These are phyloP conservation scores for Dolichotis patagonum DNA, from an alignment of 2,113 vertebrate genomes.

Conservation along the genomic window DNA sequence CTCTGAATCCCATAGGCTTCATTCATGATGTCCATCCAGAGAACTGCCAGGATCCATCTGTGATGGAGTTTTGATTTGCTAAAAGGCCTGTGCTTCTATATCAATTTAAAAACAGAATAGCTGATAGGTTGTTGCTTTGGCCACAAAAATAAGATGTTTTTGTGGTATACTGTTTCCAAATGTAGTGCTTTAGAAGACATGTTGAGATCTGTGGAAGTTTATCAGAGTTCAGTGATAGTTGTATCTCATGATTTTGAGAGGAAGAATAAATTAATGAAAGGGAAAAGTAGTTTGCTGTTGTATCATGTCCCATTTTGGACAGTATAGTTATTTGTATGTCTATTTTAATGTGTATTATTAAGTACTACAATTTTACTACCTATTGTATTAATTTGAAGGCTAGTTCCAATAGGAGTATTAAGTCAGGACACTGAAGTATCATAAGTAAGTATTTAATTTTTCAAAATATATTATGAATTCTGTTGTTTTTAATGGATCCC, in stretches of 20 bases:
- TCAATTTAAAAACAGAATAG: constrained; percentile 51
- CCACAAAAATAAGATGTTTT: constrained; percentile 47
- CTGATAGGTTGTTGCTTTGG: background rate
- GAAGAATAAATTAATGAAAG: background rate
- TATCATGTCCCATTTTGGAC: background rate
- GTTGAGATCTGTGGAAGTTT: constrained; percentile 26
- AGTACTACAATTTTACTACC: background rate
- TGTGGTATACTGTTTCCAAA: background rate
- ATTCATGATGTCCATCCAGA: background rate
- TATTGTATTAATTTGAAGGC: constrained; percentile 27
- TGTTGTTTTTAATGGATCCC: background rate
- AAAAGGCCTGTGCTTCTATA: background rate
- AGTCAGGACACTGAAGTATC: constrained; percentile 37
- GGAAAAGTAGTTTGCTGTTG: background rate
- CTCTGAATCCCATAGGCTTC: constrained; percentile 44
- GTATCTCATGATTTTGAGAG: background rate
- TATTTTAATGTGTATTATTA: constrained; percentile 17
- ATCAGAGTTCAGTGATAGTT: constrained; percentile 24
- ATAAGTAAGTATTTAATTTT: constrained; percentile 34
- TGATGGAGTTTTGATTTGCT: constrained; percentile 58
- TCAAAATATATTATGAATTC: background rate
- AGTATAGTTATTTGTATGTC: background rate
- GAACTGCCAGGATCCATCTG: background rate
- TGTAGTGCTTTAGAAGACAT: background rate
- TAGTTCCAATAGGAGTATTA: background rate